A percentile compares a stretch with the other conserved stretches of the same genome.
These are phyloP conservation scores for Leptogaster cylindrica DNA, from an alignment of 2,888 invertebrate genomes.

Conservation along the genomic window DNA sequence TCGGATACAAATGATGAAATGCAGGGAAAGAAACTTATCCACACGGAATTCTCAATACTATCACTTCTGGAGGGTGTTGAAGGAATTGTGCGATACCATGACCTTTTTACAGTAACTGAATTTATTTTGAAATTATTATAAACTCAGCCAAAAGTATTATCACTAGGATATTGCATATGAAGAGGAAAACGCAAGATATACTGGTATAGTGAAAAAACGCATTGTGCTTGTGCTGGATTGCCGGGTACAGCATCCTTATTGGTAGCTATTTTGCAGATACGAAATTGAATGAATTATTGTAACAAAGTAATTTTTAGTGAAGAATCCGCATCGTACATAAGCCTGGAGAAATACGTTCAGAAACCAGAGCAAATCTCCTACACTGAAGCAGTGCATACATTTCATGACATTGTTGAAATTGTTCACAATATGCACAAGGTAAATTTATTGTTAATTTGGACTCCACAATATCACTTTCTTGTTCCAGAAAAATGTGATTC, in stretches of 20 bases:
- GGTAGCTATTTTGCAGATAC: conserved; percentile 39
- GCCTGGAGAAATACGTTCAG: conserved; percentile 78
- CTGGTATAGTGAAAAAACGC: conserved; percentile 67
- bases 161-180: conserved; percentile 73
- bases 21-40: conserved; percentile 79
- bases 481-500: conserved; percentile 76
- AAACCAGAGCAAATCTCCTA: conserved; percentile 77
- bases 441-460: conserved; percentile 46
- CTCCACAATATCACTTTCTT: neutral
- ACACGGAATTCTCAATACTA: conserved; percentile 77
- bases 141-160: conserved; percentile 31
- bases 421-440: conserved; percentile 77
- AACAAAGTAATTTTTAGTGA: conserved; percentile 56
- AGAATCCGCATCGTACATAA: conserved; percentile 67
- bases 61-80: conserved; percentile 72
- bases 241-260: conserved; percentile 72
- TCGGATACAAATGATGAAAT: conserved; percentile 75
- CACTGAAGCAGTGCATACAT: conserved; percentile 75
- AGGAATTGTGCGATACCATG: conserved; percentile 79
- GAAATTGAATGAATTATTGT: neutral
- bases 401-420: conserved; percentile 75
- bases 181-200: conserved; percentile 67
- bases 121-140: neutral
- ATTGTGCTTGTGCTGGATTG: conserved; percentile 77
- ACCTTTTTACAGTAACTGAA: conserved; percentile 71